A percentile compares a stretch with the other conserved stretches of the same genome.
phyloP scores from a whole-genome alignment of 2,113 vertebrate genomes.

The Istiophorus platypterus region DNA sequence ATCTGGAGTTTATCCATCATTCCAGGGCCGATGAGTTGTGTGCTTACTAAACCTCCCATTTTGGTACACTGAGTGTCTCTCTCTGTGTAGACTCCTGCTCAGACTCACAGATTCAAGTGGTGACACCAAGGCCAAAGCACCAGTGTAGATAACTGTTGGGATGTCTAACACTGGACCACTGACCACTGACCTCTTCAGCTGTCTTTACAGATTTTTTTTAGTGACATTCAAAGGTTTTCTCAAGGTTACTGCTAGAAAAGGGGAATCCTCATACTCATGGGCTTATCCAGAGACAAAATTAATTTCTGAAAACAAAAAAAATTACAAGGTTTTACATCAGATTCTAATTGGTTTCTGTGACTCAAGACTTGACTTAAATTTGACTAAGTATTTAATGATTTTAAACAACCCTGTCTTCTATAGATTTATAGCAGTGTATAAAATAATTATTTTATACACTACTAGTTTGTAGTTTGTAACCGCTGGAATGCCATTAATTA shows the following conservation, averaged over 20 bases:
- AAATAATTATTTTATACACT: too few species aligned
- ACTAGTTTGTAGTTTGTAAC: too few species aligned
- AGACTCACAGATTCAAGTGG: not conserved
- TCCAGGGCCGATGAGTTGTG: not conserved
- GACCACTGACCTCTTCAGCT: not conserved
- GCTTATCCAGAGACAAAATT: too few species aligned
- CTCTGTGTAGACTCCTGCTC: not conserved
- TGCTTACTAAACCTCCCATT: slow-evolving; percentile 14
- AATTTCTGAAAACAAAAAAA: too few species aligned
- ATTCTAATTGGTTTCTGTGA: not conserved
- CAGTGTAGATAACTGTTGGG: not conserved
- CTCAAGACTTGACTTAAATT: too few species aligned
- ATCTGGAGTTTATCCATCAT: slow-evolving; percentile 49
- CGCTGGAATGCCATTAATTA: too few species aligned
- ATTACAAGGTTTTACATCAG: not conserved
- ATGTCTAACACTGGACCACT: not conserved
- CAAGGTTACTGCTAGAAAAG: not conserved
- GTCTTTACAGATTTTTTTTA: not conserved
- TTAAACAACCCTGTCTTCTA: too few species aligned
- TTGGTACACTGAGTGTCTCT: not conserved
- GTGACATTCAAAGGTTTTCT: not conserved
- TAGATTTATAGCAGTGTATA: too few species aligned
- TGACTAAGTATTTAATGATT: not conserved
- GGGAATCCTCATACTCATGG: too few species aligned
- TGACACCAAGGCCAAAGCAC: not conserved